phyloP scores from a whole-genome alignment of 2,888 invertebrate genomes.

The Chalcis sispes region DNA sequence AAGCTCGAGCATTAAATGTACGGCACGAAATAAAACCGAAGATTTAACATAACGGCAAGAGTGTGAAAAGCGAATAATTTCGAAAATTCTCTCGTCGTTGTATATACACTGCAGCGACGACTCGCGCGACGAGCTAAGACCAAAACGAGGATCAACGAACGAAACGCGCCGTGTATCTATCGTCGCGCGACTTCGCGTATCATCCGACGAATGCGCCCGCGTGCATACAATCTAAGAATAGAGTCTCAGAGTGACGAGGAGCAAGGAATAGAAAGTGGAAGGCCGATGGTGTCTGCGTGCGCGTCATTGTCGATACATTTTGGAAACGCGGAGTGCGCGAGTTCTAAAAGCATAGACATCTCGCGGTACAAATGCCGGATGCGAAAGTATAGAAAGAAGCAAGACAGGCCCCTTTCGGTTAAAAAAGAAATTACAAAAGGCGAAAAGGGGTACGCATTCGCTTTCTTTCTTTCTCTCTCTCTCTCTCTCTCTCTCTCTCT shows the following conservation, averaged over 20 bases:
- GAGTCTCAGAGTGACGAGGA: slow-evolving; percentile 9
- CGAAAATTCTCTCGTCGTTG: slow-evolving; percentile 14
- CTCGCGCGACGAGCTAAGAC: neutral
- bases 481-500: slow-evolving; percentile 24
- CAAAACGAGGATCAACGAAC: neutral
- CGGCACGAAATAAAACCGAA: neutral
- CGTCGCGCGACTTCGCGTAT: neutral
- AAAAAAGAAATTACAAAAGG: slow-evolving; percentile 16
- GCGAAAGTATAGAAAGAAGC: slow-evolving; percentile 1
- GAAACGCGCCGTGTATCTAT: slow-evolving; percentile 24
- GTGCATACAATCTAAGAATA: slow-evolving; percentile 49
- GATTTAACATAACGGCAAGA: slow-evolving; percentile 16
- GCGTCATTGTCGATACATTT: slow-evolving; percentile 16
- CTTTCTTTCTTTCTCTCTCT: slow-evolving; percentile 16
- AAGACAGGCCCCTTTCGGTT: neutral
- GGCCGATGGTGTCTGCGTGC: slow-evolving; percentile 24
- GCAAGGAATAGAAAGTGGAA: slow-evolving; percentile 40
- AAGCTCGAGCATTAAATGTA: no score
- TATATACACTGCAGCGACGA: no score
- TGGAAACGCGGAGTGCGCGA: neutral
- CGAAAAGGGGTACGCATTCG: slow-evolving; percentile 5
- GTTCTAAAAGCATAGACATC: slow-evolving; percentile 35
- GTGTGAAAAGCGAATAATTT: slow-evolving; percentile 19
- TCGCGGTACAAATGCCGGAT: slow-evolving; percentile 32
- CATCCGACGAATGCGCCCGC: neutral